Percentiles rank a stretch among this genome's conserved stretches.
These are phyloP conservation scores for Thaumatotibia leucotreta DNA, from an alignment of 1,140 invertebrate genomes.

Conservation along the genomic window DNA sequence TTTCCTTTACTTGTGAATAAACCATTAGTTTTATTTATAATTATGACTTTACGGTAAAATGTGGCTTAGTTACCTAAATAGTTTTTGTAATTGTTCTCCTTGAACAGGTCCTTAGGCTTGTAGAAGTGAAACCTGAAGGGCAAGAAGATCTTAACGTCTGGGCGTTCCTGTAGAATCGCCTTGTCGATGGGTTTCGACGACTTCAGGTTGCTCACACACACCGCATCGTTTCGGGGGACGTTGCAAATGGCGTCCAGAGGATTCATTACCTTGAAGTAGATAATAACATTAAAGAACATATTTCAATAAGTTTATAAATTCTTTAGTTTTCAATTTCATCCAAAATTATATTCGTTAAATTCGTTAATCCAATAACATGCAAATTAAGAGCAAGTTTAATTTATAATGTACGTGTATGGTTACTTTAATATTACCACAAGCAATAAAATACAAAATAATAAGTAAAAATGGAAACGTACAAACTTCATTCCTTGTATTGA, in stretches of 20 bases:
- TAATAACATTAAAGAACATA: background rate
- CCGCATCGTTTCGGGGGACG: conserved; percentile 83
- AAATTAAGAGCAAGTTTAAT: background rate
- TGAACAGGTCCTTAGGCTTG: conserved; percentile 88
- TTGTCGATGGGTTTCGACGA: conserved; percentile 82
- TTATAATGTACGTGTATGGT: no score
- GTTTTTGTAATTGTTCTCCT: conserved; percentile 87
- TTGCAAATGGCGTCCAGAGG: conserved; percentile 90
- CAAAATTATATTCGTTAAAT: background rate
- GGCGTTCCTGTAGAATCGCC: conserved; percentile 85
- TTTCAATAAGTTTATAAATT: background rate
- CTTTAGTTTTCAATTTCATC: background rate
- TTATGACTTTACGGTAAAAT: no score
- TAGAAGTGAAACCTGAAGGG: conserved; percentile 91
- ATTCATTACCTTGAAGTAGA: conserved; percentile 82
- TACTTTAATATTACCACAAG: no score
- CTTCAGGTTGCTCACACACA: conserved; percentile 90
- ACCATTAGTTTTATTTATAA: no score
- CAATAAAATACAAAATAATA: background rate
- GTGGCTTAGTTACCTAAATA: conserved; percentile 79
- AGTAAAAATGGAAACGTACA: background rate
- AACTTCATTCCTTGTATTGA: background rate
- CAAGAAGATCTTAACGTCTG: conserved; percentile 91
- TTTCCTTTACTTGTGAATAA: no score
- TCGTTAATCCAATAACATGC: background rate